phyloP scores from a whole-genome alignment of 2,113 vertebrate genomes.

The Diglossa brunneiventris region DNA sequence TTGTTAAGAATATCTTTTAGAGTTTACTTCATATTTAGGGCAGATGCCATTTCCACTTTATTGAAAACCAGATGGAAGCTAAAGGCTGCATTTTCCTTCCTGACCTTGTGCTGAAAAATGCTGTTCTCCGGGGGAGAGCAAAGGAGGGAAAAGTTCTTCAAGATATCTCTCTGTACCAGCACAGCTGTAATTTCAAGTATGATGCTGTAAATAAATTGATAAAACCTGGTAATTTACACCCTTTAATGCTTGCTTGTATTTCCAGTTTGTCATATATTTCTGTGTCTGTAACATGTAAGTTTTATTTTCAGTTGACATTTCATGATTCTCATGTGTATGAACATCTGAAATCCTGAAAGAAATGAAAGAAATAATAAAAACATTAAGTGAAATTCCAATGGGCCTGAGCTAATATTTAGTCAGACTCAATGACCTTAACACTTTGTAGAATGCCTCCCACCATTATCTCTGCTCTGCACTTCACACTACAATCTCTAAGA shows the following conservation, averaged over 20 bases:
- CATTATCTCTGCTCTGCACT: neutral
- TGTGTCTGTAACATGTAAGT: neutral
- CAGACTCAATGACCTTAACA: slow-evolving; percentile 10
- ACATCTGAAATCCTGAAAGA: slow-evolving; percentile 1
- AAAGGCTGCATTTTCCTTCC: neutral
- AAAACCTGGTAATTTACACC: neutral
- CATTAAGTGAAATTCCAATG: neutral
- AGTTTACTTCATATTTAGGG: neutral
- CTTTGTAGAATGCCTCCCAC: neutral
- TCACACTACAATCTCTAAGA: neutral
- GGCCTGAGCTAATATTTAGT: slow-evolving; percentile 33
- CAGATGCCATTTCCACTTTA: slow-evolving; percentile 5
- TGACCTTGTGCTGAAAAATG: slow-evolving; percentile 1
- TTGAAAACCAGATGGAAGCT: neutral
- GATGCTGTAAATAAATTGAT: neutral
- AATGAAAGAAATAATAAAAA: slow-evolving; percentile 27
- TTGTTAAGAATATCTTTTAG: neutral
- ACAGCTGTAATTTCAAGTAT: neutral
- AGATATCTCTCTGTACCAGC: neutral
- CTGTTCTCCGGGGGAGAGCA: neutral
- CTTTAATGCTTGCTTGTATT: neutral
- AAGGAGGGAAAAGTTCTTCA: neutral
- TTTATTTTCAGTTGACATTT: slow-evolving; percentile 15
- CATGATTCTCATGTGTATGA: neutral
- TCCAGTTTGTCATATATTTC: neutral